phyloP scores from a whole-genome alignment of 2,888 invertebrate genomes.

The Blomia tropicalis region DNA sequence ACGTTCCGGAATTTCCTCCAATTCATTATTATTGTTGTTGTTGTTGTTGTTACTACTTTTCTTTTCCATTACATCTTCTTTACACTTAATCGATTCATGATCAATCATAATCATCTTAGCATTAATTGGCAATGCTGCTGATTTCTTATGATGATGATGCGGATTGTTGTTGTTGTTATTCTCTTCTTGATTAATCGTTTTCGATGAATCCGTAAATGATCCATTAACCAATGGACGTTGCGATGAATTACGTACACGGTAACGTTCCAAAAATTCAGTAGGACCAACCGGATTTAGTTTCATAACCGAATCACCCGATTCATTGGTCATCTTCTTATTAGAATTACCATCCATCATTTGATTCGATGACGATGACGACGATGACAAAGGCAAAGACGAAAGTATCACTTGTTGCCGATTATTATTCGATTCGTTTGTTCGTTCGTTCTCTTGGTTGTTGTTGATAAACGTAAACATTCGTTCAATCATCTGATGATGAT shows the following conservation, averaged over 20 bases:
- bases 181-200: not conserved
- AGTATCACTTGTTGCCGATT: not conserved
- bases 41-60: not conserved
- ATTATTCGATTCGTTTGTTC: too few species aligned
- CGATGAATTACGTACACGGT: conserved; percentile 2
- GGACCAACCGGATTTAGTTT: not conserved
- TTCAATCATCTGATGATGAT: too few species aligned
- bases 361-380: not conserved
- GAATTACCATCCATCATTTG: not conserved
- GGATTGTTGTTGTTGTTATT: not conserved
- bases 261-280: not conserved
- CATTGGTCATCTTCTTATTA: conserved; percentile 4
- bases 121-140: not conserved
- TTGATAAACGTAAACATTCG: too few species aligned
- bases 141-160: not conserved
- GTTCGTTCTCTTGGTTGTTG: too few species aligned
- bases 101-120: not conserved
- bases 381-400: not conserved
- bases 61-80: not conserved
- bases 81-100: not conserved
- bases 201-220: not conserved
- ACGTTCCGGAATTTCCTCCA: conserved; percentile 22
- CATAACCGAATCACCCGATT: too few species aligned
- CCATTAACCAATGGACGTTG: not conserved
- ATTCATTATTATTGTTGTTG: not conserved